Conservation (phyloP, 2,113 vertebrate genomes). For the Rhynchopsitta pachyrhyncha region DNA sequence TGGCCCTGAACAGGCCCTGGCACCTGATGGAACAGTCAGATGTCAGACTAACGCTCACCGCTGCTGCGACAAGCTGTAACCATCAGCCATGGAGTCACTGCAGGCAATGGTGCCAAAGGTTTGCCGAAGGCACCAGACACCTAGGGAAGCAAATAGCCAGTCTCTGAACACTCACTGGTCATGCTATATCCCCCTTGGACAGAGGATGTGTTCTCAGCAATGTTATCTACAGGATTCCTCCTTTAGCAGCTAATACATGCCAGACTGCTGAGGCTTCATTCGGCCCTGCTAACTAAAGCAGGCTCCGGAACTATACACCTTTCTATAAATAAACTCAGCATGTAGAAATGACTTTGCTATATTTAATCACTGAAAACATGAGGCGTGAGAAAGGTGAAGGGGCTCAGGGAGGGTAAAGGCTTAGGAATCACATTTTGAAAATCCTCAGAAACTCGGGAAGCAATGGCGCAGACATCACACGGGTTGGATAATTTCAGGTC, state of each 20-base stretch:
- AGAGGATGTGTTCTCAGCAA: neutral
- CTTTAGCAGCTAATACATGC: neutral
- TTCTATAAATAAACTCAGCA: constrained; percentile 47
- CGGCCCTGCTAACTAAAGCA: neutral
- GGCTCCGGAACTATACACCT: neutral
- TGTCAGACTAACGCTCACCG: neutral
- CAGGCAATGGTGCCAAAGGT: neutral
- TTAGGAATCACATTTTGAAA: neutral
- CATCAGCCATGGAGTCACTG: neutral
- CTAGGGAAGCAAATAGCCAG: neutral
- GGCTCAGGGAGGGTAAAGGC: neutral
- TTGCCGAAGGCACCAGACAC: neutral
- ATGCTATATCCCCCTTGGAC: neutral
- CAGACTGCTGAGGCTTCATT: neutral
- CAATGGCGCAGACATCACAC: neutral
- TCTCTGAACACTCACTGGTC: neutral
- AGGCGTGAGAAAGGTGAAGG: neutral
- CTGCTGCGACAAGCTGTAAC: neutral
- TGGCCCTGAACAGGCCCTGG: neutral
- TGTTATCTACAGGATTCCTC: neutral
- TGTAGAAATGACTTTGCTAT: neutral
- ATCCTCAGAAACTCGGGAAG: neutral
- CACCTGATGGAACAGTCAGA: neutral
- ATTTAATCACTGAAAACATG: neutral
- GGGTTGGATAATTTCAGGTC: neutral